phyloP scores from a whole-genome alignment of 2,888 invertebrate species.

The Agriopis aurantiaria region DNA sequence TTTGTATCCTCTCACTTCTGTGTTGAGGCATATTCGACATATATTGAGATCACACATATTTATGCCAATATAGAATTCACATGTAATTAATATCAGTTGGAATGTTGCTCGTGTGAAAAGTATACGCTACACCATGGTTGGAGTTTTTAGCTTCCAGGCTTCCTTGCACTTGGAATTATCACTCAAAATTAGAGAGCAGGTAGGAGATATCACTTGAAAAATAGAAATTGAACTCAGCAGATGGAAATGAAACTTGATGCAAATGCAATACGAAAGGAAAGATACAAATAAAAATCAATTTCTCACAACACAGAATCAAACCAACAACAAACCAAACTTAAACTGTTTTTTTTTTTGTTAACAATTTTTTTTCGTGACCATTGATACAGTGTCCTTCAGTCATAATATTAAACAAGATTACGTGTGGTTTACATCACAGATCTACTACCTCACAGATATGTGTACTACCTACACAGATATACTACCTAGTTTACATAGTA shows the following conservation, averaged over 20 bases:
- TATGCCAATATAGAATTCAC: not conserved
- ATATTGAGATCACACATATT: conserved; percentile 59
- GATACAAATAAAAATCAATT: not conserved
- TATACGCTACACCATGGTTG: not conserved
- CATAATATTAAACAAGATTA: too few species aligned
- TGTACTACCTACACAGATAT: too few species aligned
- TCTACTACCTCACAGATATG: too few species aligned
- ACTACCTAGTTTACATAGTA: too few species aligned
- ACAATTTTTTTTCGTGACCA: too few species aligned
- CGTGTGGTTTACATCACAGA: too few species aligned
- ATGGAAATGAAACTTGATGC: not conserved
- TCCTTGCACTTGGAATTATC: not conserved
- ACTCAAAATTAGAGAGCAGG: too few species aligned
- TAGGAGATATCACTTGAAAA: too few species aligned
- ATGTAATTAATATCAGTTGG: not conserved
- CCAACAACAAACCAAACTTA: too few species aligned
- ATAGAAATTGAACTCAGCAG: not conserved
- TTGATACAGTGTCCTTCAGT: too few species aligned
- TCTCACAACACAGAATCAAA: not conserved
- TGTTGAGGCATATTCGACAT: conserved; percentile 65
- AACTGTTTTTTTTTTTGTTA: too few species aligned
- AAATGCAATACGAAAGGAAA: not conserved
- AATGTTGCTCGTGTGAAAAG: not conserved
- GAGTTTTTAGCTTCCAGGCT: not conserved
- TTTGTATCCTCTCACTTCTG: conserved; percentile 59